Conservation (phyloP, 2,797 vertebrate genomes). For the Pagetopsis macropterus region DNA sequence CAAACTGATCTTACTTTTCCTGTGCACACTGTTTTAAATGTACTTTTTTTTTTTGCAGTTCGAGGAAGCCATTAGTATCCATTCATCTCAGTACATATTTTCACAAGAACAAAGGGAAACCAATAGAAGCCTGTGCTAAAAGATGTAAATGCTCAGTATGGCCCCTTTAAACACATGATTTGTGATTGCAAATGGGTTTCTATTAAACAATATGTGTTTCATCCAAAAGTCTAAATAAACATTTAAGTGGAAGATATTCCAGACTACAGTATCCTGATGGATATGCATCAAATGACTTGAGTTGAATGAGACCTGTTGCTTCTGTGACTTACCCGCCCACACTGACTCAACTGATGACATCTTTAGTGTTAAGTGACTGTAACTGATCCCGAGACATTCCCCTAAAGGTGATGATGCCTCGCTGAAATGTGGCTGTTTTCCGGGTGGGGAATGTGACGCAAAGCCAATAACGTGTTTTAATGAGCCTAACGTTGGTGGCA, state of each 20-base stretch:
- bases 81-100: not conserved
- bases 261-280: not conserved
- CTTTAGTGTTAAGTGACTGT: not conserved
- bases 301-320: fast-evolving
- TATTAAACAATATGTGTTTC: not conserved
- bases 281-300: not conserved
- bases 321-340: conserved; percentile 13
- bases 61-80: not conserved
- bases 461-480: not conserved
- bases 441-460: not conserved
- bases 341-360: conserved; percentile 19
- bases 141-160: not conserved
- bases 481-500: not conserved
- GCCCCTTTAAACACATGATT: not conserved
- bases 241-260: too few species aligned
- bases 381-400: not conserved
- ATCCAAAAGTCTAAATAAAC: not conserved
- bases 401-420: not conserved
- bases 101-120: not conserved
- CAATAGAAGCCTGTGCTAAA: not conserved
- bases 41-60: not conserved
- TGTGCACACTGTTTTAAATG: not conserved
- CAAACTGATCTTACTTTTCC: not conserved
- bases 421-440: not conserved
- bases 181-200: not conserved